phyloP scores from a whole-genome alignment of 2,113 vertebrate species.

The Chelonoidis abingdonii region DNA sequence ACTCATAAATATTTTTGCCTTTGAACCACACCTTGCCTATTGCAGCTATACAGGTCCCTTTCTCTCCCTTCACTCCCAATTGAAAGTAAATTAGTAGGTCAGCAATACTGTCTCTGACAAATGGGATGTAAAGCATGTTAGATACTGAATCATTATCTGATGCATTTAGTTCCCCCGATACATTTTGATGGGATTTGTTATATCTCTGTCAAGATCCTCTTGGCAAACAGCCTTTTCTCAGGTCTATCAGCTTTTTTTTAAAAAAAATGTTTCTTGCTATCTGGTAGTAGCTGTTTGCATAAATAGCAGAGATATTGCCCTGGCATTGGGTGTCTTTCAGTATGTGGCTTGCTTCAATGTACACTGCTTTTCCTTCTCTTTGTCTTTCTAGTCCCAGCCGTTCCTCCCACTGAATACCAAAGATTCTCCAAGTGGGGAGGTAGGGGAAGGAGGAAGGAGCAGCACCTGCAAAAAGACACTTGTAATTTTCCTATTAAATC shows the following conservation, averaged over 20 bases:
- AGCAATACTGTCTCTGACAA: not conserved
- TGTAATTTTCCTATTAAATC: not conserved
- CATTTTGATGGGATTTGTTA: not conserved
- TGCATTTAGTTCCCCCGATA: not conserved
- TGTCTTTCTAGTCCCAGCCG: not conserved
- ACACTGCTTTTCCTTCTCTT: not conserved
- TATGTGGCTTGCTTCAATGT: not conserved
- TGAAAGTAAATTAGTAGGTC: not conserved
- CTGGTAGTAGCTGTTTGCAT: not conserved
- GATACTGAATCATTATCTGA: not conserved
- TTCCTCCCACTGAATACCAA: not conserved
- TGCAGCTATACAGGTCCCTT: not conserved
- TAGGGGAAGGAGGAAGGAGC: not conserved
- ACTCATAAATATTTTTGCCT: not conserved
- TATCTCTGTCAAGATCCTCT: not conserved
- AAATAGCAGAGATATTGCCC: not conserved
- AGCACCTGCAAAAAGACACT: not conserved
- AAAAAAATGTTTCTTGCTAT: not conserved
- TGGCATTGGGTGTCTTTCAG: fast-evolving
- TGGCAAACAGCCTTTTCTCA: not conserved
- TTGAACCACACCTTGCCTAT: not conserved
- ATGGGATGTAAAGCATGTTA: not conserved
- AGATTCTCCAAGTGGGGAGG: not conserved
- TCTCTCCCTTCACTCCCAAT: not conserved
- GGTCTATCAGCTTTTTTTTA: not conserved